A percentile compares a stretch with the other conserved stretches of the same genome.
Conservation (phyloP, 2,113 vertebrate genomes). For the Anguilla japonica region DNA sequence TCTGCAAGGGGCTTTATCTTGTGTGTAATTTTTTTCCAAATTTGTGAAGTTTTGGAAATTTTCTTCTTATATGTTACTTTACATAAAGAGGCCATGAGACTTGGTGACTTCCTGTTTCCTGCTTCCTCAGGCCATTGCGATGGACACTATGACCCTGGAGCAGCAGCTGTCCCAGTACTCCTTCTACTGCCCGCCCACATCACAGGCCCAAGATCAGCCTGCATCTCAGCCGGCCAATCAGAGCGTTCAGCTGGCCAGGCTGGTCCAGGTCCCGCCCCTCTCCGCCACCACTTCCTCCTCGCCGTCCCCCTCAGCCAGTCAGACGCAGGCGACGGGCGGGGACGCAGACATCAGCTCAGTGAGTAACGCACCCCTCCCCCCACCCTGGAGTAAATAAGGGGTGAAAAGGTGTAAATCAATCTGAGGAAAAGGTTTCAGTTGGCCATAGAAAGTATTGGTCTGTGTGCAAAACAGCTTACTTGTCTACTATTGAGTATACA, state of each 20-base stretch:
- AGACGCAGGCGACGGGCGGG: slow-evolving; percentile 71
- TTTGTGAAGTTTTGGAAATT: too few relatives aligned
- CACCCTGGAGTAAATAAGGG: too few relatives aligned
- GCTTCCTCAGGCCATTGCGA: slow-evolving; percentile 73
- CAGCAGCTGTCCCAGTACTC: slow-evolving; percentile 86
- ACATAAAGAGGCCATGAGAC: too few relatives aligned
- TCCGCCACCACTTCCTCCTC: slow-evolving; percentile 72
- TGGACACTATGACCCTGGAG: slow-evolving; percentile 85
- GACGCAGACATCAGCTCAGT: slow-evolving; percentile 85
- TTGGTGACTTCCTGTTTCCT: background rate
- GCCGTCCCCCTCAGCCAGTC: slow-evolving; percentile 76
- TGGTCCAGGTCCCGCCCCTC: slow-evolving; percentile 70
- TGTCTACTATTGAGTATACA: too few relatives aligned
- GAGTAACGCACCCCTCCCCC: slow-evolving; percentile 50
- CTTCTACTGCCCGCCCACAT: slow-evolving; percentile 80
- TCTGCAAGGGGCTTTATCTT: too few relatives aligned
- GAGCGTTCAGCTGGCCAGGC: slow-evolving; percentile 42
- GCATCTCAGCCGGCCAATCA: slow-evolving; percentile 63
- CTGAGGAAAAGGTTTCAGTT: too few relatives aligned
- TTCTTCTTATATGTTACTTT: too few relatives aligned
- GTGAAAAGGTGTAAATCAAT: too few relatives aligned
- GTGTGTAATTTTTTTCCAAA: too few relatives aligned
- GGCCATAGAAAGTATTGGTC: too few relatives aligned
- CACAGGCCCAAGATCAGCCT: slow-evolving; percentile 72
- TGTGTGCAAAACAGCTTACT: too few relatives aligned